Evolutionary conservation across 2,888 invertebrate genomes (phyloP), one percentile per base, ranked within the genome.

Genomic region (Macrophya alboannulata): DNA sequence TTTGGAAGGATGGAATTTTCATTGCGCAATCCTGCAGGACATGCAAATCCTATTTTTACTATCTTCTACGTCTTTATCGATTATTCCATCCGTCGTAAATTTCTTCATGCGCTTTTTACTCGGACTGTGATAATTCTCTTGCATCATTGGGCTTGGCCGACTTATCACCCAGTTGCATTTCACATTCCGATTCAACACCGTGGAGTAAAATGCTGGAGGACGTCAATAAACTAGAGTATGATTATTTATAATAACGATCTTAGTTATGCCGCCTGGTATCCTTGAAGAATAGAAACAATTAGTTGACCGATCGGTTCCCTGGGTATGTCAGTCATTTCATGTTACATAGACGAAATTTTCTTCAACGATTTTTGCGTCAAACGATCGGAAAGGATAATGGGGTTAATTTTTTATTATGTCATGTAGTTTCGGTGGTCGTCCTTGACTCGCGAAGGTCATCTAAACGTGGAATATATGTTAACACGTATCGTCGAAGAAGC

Each of bases 381-480:
- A 21, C 45, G 45, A 43, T 21, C 72, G 40, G 21, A 40, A 51
- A 68, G 68, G 31, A 45, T 45, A 40, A n/a, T 31, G 45, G 45
- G 15, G 43, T 21, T 0, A 45, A 74, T 74, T 45, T 74, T 74
- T 68, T 31, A 3, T 15, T 9, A 15, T 43, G 9, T 40, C 71
- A 9, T 43, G 40, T 71, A 71, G 3, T 40, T 71, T 71, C n/a
- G 55, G 37, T 17, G 31, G 17, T 31, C 55, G 37, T 43, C 77
- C 77, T 77, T 77, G 51, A 77, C 17, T 31, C 17, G 17, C 55
- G 51, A 77, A 77, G 77, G 77, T 55, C 77, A 55, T 76, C 76
- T 76, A 76, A 76, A 45, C 45, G 12, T 45, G 45, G 45, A 76
- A 62, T 62, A 62, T 43, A 74, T 43, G 37, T 37, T 37, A 25